Percentiles rank a stretch among this genome's conserved stretches.
phyloP scores from a whole-genome alignment of 2,888 invertebrate species.

The Iphiclides podalirius region DNA sequence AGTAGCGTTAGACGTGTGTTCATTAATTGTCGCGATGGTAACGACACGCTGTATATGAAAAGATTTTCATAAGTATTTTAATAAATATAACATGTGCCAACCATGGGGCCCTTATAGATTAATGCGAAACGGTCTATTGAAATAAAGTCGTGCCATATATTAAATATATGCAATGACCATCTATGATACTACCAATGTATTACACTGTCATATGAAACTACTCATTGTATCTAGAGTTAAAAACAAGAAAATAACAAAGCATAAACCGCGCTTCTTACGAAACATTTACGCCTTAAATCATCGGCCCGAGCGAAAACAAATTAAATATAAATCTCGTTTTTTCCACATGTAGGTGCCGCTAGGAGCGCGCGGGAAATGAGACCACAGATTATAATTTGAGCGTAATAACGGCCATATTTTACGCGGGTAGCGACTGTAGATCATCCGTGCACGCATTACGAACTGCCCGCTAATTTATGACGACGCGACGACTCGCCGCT shows the following conservation, averaged over 20 bases:
- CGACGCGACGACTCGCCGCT: slow-evolving; percentile 14
- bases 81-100: too few species aligned
- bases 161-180: too few species aligned
- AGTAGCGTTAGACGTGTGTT: too few species aligned
- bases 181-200: too few species aligned
- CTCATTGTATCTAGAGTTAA: too few species aligned
- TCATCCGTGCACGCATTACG: slow-evolving; percentile 40
- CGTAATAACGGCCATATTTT: slow-evolving; percentile 45
- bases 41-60: too few species aligned
- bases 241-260: background rate
- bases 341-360: slow-evolving; percentile 16
- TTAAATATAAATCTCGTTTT: slow-evolving; percentile 23
- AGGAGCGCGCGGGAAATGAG: slow-evolving; percentile 25
- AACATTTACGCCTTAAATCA: slow-evolving; percentile 12
- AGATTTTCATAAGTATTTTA: too few species aligned
- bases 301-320: slow-evolving; percentile 20
- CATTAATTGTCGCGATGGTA: too few species aligned
- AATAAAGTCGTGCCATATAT: too few species aligned
- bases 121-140: too few species aligned
- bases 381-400: slow-evolving; percentile 38
- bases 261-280: background rate
- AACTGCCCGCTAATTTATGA: slow-evolving; percentile 36
- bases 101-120: too few species aligned
- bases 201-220: too few species aligned
- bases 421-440: slow-evolving; percentile 41